Base-by-base conservation (phyloP, 2,113 vertebrate genomes). In the Poeciliopsis prolifica region DNA sequence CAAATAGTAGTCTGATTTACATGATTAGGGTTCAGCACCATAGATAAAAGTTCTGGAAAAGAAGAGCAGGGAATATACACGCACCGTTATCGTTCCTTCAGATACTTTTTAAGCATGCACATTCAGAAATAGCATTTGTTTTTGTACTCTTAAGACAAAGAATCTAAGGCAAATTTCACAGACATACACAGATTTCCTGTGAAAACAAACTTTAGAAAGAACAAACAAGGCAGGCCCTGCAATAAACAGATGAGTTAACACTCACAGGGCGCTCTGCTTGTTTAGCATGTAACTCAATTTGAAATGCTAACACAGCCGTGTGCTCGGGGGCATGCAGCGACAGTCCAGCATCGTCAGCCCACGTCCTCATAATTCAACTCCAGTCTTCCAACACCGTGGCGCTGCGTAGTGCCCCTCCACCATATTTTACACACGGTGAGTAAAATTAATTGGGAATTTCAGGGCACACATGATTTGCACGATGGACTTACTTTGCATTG, bases 281-380 rank as follows among this genome's bases (percentile, higher is more conserved):
- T 89, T 92, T 92, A 92, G 91, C 61, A 81, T 90, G 88, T 92
- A 94, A 90, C 88, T 92, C 92, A 88, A 91, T 94, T 94, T 93
- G 80, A 92, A 93, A 94, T 93, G 91, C 91, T 93, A 93, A 94
- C 89, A 91, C 65, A 54, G 78, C 84, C 79, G 74, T 37, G 40
- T 75, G 89, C 92, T 91, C 84, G 60, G 87, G 86, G 90, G 85
- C 86, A 88, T 74, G 86, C 69, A 74, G 78, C 48, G 54, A 79
- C 51, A 62, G 68, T 73, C 80, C 42, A 73, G 68, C 82, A 80
- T 86, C 82, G 78, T 87, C 81, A 78, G 74, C 68, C 60, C 68
- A 31, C 77, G 90, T 91, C 75, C 80, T 78, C 51, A 72, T 86
- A 89, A 88, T 89, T 91, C 86, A 86, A 77, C 87, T 77, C 70